Conservation (phyloP, 2,113 vertebrate genomes). For the Chloebia gouldiae region DNA sequence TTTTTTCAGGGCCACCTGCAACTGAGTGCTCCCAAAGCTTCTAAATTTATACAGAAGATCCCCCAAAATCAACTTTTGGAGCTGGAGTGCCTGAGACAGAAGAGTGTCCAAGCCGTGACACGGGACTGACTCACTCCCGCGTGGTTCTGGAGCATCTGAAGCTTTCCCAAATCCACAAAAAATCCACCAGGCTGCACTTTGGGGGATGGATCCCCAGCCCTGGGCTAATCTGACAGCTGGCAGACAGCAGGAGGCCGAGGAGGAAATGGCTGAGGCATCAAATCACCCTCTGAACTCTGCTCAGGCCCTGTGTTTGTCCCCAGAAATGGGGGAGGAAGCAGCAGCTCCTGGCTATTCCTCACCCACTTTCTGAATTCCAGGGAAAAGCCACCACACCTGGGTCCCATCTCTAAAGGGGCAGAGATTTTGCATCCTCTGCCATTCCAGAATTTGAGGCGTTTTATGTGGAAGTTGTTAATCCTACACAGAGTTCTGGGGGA, state of each 20-base stretch:
- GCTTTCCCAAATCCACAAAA: not conserved
- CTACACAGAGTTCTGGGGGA: not conserved
- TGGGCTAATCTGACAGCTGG: not conserved
- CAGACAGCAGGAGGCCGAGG: not conserved
- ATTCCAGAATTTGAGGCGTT: not conserved
- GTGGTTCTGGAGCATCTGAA: not conserved
- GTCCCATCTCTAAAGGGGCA: not conserved
- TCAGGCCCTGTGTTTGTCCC: not conserved
- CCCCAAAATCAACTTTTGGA: not conserved
- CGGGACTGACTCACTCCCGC: not conserved
- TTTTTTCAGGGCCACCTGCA: not conserved
- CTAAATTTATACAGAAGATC: not conserved
- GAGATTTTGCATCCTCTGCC: not conserved
- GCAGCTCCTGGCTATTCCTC: not conserved
- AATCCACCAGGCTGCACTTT: not conserved
- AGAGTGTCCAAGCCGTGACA: not conserved
- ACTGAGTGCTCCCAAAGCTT: not conserved
- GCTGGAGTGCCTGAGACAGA: not conserved
- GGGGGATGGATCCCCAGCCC: not conserved
- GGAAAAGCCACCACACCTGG: not conserved
- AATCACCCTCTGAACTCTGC: not conserved
- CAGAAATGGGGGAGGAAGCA: not conserved
- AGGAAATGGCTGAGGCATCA: constrained; percentile 57
- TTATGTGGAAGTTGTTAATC: not conserved
- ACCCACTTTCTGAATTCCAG: not conserved